Percentiles rank a stretch among this genome's conserved stretches.
These are phyloP conservation scores for Gibbula magus DNA, from an alignment of 2,888 invertebrate genomes.

Conservation along the genomic window DNA sequence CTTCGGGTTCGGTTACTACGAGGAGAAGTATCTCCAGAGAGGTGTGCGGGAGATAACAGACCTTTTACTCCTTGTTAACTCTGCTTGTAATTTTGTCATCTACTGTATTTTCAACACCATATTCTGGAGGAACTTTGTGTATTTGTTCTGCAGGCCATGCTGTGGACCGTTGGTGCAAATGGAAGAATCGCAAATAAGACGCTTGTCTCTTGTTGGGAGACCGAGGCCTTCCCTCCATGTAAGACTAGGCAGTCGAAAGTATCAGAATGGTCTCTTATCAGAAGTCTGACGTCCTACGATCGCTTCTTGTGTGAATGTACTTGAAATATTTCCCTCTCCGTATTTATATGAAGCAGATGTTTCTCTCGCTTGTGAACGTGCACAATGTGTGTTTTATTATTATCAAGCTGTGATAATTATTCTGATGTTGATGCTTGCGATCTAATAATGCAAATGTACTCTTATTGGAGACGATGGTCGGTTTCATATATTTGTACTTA, in stretches of 20 bases:
- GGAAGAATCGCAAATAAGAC: constrained; percentile 39
- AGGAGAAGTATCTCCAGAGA: constrained; percentile 66
- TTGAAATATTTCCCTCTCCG: too few species aligned
- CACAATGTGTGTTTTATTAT: too few species aligned
- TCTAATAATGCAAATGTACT: too few species aligned
- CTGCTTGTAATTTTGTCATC: constrained; percentile 71
- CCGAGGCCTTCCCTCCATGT: constrained; percentile 28
- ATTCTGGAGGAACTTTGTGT: constrained; percentile 64
- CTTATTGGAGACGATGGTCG: too few species aligned
- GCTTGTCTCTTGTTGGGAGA: constrained; percentile 39
- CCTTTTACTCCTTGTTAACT: constrained; percentile 69
- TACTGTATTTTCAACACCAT: constrained; percentile 73
- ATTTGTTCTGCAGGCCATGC: constrained; percentile 52
- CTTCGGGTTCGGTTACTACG: constrained; percentile 71
- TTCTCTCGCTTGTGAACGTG: too few species aligned
- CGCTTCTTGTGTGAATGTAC: too few species aligned
- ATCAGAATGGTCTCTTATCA: constrained; percentile 5
- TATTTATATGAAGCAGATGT: too few species aligned
- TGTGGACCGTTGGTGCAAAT: constrained; percentile 24
- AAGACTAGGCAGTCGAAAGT: constrained; percentile 22
- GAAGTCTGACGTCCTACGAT: constrained; percentile 7
- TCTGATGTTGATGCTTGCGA: too few species aligned
- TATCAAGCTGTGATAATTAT: too few species aligned
- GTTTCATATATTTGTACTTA: too few species aligned
- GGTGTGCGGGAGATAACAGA: constrained; percentile 74